Conservation (phyloP, 2,113 vertebrate genomes). For the Lepisosteus osseus region DNA sequence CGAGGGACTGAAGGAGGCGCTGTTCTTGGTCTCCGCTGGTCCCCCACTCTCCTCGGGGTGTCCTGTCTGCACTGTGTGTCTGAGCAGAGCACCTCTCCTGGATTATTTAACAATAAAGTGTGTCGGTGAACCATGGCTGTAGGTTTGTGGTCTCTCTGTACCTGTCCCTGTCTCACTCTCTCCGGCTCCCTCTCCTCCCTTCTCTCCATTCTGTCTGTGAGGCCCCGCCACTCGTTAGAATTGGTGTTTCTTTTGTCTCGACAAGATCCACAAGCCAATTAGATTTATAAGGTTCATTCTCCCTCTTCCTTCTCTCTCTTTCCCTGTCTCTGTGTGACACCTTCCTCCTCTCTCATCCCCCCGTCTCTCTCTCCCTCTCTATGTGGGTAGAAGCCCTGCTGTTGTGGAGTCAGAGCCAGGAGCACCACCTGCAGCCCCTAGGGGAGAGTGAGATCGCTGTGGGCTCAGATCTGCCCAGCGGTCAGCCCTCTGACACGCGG, state of each 20-base stretch:
- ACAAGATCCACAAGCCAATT: too few species aligned
- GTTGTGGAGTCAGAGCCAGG: constrained; percentile 64
- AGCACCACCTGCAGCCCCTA: constrained; percentile 62
- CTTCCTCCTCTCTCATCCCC: too few species aligned
- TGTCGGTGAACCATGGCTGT: too few species aligned
- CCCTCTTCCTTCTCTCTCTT: too few species aligned
- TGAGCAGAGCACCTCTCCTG: constrained; percentile 20
- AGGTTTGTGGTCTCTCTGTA: neutral
- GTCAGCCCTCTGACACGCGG: constrained; percentile 1
- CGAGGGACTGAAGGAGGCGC: constrained; percentile 24
- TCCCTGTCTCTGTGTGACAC: too few species aligned
- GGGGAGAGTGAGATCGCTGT: constrained; percentile 26
- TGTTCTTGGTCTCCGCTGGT: constrained; percentile 22
- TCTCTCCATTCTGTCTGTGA: too few species aligned
- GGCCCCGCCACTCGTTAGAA: too few species aligned
- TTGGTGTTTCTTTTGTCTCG: too few species aligned
- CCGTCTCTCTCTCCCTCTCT: too few species aligned
- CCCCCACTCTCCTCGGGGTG: constrained; percentile 34
- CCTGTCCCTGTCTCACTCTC: neutral
- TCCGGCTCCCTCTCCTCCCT: too few species aligned
- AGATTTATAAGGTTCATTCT: too few species aligned
- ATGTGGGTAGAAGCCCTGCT: constrained; percentile 54
- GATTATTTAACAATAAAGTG: too few species aligned
- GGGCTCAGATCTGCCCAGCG: neutral
- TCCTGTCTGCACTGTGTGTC: constrained; percentile 41